Conservation (phyloP, 2,888 invertebrate species). For the Synergus japonicus region DNA sequence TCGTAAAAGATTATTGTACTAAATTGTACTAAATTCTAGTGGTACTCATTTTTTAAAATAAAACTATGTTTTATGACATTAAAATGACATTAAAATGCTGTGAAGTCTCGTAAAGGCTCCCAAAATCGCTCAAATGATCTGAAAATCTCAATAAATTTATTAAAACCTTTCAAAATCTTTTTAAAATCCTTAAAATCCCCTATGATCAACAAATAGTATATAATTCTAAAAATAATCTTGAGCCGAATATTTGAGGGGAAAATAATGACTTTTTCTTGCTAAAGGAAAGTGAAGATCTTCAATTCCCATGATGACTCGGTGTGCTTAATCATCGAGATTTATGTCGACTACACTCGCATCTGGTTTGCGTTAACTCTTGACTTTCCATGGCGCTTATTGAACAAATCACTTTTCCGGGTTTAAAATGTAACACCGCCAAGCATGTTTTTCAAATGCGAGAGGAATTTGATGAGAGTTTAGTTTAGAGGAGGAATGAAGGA, state of each 20-base stretch:
- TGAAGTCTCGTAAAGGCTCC: too few relatives aligned
- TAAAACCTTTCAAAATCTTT: too few relatives aligned
- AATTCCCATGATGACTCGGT: conserved; percentile 3
- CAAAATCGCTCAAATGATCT: too few relatives aligned
- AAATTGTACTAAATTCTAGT: too few relatives aligned
- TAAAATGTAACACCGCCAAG: not conserved
- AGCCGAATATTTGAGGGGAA: not conserved
- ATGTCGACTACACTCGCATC: not conserved
- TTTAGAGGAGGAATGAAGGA: not conserved
- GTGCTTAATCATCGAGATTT: not conserved
- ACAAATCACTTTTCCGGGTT: not conserved
- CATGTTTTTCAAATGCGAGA: not conserved
- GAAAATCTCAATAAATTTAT: too few relatives aligned
- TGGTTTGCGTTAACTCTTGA: not conserved
- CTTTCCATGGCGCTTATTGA: not conserved
- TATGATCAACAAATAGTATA: too few relatives aligned
- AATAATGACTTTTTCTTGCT: not conserved
- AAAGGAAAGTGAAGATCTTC: not conserved
- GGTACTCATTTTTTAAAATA: too few relatives aligned
- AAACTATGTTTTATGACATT: too few relatives aligned
- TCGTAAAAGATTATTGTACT: too few relatives aligned
- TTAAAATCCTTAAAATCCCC: not conserved
- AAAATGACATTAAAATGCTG: too few relatives aligned
- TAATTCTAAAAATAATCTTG: not conserved
- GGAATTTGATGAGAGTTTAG: not conserved